Base-by-base conservation (phyloP, 2,888 invertebrate species). In the Pristionchus japonicus region DNA sequence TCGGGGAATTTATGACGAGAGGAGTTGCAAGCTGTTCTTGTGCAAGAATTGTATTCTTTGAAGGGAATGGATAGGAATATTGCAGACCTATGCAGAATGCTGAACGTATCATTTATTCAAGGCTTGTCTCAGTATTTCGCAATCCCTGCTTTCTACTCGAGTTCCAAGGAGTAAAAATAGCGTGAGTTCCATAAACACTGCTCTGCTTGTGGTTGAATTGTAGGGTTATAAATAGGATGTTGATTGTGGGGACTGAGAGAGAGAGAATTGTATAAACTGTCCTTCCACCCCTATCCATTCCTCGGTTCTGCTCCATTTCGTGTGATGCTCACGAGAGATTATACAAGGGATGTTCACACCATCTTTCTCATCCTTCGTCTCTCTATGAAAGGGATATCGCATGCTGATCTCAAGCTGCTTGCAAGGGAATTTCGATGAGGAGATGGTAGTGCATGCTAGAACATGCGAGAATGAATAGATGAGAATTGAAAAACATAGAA, bases 201-300 rank as follows among this genome's bases (percentile, higher is more conserved):
- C 74, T 23, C n/a, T 74, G 74, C n/a, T 74, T 40, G 23, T 74
- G 31, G 74, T 74, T 74, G 37, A 74, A 67, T 67, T 67, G 40
- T 74, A 40, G 23, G 74, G 31, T 27, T 74, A 74, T 31, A 74
- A 74, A 74, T 74, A 74, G 74, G 74, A 3, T 74, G 74, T 74
- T 74, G 74, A 74, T 74, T 3, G 40, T 23, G 37, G 37, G n/a
- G n/a, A 40, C 37, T 74, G 74, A 6, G 67, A 67, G 67, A 57
- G n/a, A n/a, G 74, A 31, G 74, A 74, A 74, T 74, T 23, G 74
- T 74, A 74, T 74, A 74, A 74, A 74, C 74, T 74, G 74, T 74
- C 74, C 74, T 74, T 74, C 40, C 64, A 67, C 31, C 31, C 64
- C 64, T 17, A 11, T 34, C 4, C 31, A 27, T 31, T 34, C 27